Base-by-base conservation (phyloP, 2,888 invertebrate genomes). In the Oscheius onirici region DNA sequence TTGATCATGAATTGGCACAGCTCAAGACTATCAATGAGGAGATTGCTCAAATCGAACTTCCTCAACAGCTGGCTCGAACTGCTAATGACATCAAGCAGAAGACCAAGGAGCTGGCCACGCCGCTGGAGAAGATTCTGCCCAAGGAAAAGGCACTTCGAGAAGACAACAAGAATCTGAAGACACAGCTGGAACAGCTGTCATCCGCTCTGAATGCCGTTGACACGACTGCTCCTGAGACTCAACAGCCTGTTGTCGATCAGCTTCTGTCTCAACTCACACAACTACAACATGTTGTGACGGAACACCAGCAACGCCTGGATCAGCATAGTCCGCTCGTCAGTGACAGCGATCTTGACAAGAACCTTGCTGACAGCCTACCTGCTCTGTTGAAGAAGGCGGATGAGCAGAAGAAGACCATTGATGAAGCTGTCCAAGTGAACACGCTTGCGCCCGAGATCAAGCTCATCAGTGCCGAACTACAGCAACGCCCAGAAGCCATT, bases 371-470 rank as follows among this genome's bases (percentile, higher is more conserved):
- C 3, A 10, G 6, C 1, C 10, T 65, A 15, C 52, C 65, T 11
- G 61, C 20, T 8, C 11, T 61, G 24, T 22, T 44, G 44, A 44
- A 43, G 26, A 44, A 44, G 15, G 43, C 44, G 49, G 75, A 74
- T 44, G 77, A 75, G 65, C 46, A 71, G 44, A 67, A 69, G 41
- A 71, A 72, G 61, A n/a, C 46, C 2, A 67, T 74, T 49, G 70
- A 61, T 68, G 74, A 72, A 28, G 72, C 74, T 26, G 75, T 69
- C 22, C 69, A 69, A 69, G 66, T 77, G 57, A 69, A 73, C 43
- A 70, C 70, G 34, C 58, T 79, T 46, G 75, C 75, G 44, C 79
- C 79, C 34, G 72, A 74, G 63, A 57, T 77, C 49, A 68, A 76
- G 61, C 69, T 70, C 40, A 72, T 79, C 46, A 61, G 75, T 44